phyloP scores from a whole-genome alignment of 2,113 vertebrate species.

The Gymnocephalus cernua region DNA sequence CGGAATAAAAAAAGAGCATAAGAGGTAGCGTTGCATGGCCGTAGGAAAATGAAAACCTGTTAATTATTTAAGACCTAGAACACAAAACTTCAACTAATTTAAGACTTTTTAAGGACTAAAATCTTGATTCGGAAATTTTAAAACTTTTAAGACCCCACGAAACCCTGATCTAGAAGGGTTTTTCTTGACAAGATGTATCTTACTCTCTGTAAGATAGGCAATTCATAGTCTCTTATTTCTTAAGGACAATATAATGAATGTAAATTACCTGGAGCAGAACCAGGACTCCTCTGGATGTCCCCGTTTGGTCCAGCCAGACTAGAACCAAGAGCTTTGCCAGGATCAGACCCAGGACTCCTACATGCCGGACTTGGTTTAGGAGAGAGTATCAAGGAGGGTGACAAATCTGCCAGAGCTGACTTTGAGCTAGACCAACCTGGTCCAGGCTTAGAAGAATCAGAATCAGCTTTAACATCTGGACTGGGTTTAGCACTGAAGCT shows the following conservation, averaged over 20 bases:
- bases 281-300: constrained; percentile 23
- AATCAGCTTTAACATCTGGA: constrained; percentile 1
- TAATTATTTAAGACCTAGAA: too few relatives aligned
- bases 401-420: constrained; percentile 24
- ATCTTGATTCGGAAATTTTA: too few relatives aligned
- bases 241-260: background rate
- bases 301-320: background rate
- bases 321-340: constrained; percentile 16
- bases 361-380: constrained; percentile 11
- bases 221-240: background rate
- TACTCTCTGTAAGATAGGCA: too few relatives aligned
- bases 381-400: constrained; percentile 2
- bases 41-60: too few relatives aligned
- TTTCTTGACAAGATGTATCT: too few relatives aligned
- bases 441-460: constrained; percentile 5
- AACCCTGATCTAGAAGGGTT: too few relatives aligned
- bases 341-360: constrained; percentile 23
- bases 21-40: too few relatives aligned
- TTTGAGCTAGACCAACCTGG: constrained; percentile 17
- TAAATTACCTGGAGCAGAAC: constrained; percentile 59
- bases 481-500: background rate
- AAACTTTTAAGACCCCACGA: too few relatives aligned
- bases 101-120: too few relatives aligned
- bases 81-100: too few relatives aligned
- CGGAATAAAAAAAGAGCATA: too few relatives aligned